Evolutionary conservation across 1,140 invertebrate genomes (phyloP).

Genomic region (Drosophila lacertosa): DNA sequence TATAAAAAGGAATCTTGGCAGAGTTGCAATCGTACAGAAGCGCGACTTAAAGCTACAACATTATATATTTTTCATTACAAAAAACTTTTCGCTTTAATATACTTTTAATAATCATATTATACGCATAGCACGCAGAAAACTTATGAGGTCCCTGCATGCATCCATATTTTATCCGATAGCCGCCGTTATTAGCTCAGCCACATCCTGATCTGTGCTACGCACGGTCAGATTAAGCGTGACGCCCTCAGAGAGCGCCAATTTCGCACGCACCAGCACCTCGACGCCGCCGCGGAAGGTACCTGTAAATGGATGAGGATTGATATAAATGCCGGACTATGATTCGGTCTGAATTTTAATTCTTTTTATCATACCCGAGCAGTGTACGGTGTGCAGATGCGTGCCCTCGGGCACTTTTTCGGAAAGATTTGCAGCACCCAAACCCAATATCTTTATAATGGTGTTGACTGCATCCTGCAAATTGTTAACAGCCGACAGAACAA

Average conservation of each 20-base stretch:
- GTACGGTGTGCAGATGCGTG: conserved; percentile 92
- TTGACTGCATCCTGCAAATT: conserved; percentile 94
- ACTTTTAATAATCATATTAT: conserved; percentile 51
- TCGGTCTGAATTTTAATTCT: too few relatives aligned
- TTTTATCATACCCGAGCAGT: conserved; percentile 87
- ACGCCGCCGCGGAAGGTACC: conserved; percentile 95
- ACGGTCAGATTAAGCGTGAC: conserved; percentile 90
- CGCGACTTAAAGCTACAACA: conserved; percentile 60
- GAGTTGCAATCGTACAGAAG: conserved; percentile 27
- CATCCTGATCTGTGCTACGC: conserved; percentile 87
- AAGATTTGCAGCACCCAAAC: conserved; percentile 93
- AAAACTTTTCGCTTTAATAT: conserved; percentile 41
- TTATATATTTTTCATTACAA: conserved; percentile 66
- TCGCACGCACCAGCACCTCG: conserved; percentile 94
- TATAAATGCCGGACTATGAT: neutral
- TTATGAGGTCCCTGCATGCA: conserved; percentile 62
- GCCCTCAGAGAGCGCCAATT: conserved; percentile 90
- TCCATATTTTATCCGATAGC: conserved; percentile 90
- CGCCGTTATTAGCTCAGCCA: conserved; percentile 93
- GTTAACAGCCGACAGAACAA: conserved; percentile 91
- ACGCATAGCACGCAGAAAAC: conserved; percentile 65
- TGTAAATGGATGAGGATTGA: conserved; percentile 38
- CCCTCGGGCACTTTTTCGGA: conserved; percentile 94
- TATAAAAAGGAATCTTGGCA: conserved; percentile 10
- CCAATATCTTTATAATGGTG: conserved; percentile 94